Evolutionary conservation across 2,888 invertebrate genomes (phyloP).

Genomic region (Eristalis arbustorum): DNA sequence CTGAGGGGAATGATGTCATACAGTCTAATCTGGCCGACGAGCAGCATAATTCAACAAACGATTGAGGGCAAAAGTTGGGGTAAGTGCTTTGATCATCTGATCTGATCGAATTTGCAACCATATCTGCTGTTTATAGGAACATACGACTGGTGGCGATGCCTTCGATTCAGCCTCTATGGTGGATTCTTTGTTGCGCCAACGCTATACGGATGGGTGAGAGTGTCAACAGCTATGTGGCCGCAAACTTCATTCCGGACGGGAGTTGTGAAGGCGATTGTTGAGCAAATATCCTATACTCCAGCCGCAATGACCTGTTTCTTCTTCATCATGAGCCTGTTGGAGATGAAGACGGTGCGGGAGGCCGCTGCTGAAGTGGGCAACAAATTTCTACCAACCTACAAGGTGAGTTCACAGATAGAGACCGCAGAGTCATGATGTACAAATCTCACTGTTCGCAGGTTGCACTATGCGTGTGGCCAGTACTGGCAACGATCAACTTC

Average conservation of each 20-base stretch:
- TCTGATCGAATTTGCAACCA: neutral
- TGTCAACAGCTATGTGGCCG: conserved; percentile 89
- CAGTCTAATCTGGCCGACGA: conserved; percentile 87
- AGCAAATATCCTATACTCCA: conserved; percentile 89
- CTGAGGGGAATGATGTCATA: conserved; percentile 86
- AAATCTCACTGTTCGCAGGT: conserved; percentile 81
- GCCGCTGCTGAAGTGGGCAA: conserved; percentile 85
- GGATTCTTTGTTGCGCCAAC: conserved; percentile 91
- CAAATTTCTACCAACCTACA: conserved; percentile 88
- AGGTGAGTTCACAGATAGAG: conserved; percentile 72
- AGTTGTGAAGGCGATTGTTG: conserved; percentile 87
- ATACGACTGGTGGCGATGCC: conserved; percentile 86
- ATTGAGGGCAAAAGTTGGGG: conserved; percentile 84
- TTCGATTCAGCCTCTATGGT: conserved; percentile 89
- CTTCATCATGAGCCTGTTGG: conserved; percentile 88
- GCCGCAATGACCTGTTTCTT: conserved; percentile 89
- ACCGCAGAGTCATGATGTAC: neutral
- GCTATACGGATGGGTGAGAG: conserved; percentile 88
- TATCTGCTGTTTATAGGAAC: conserved; percentile 77
- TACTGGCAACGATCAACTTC: conserved; percentile 88
- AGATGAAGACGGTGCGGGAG: conserved; percentile 84
- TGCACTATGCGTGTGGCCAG: conserved; percentile 86
- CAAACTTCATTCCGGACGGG: conserved; percentile 85
- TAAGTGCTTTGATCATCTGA: conserved; percentile 75
- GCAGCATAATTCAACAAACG: conserved; percentile 87